Conservation (phyloP, 2,888 invertebrate genomes). For the Thymelicus acteon region DNA sequence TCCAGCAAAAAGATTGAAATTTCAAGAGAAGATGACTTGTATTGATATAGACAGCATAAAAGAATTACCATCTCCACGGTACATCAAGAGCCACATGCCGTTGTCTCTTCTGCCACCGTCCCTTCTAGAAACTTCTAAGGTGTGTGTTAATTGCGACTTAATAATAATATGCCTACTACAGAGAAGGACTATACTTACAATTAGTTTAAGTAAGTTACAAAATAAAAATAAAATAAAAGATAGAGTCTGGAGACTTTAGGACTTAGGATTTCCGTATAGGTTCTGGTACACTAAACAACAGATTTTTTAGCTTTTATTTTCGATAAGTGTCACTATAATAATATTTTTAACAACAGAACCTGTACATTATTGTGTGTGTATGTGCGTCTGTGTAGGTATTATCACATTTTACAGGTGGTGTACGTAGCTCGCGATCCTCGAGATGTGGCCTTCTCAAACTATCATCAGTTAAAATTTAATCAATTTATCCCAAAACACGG, state of each 20-base stretch:
- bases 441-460: slow-evolving; percentile 91
- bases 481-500: slow-evolving; percentile 83
- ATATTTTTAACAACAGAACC: no score
- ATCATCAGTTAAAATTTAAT: slow-evolving; percentile 52
- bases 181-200: no score
- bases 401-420: slow-evolving; percentile 61
- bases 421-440: slow-evolving; percentile 92
- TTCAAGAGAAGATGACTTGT: not conserved
- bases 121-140: slow-evolving; percentile 76
- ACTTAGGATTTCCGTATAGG: no score
- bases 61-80: slow-evolving; percentile 51
- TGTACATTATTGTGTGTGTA: no score
- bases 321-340: no score
- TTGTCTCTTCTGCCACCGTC: slow-evolving; percentile 87
- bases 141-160: slow-evolving; percentile 19
- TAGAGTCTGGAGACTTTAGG: no score
- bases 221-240: no score
- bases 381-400: not conserved
- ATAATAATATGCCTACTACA: no score
- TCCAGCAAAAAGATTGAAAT: not conserved
- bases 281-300: no score
- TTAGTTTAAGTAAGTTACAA: no score
- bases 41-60: slow-evolving; percentile 50
- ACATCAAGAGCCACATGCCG: slow-evolving; percentile 86
- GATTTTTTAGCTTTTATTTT: no score